Base-by-base conservation (phyloP, 2,888 invertebrate species). In the Lasioglossum oenotherae region DNA sequence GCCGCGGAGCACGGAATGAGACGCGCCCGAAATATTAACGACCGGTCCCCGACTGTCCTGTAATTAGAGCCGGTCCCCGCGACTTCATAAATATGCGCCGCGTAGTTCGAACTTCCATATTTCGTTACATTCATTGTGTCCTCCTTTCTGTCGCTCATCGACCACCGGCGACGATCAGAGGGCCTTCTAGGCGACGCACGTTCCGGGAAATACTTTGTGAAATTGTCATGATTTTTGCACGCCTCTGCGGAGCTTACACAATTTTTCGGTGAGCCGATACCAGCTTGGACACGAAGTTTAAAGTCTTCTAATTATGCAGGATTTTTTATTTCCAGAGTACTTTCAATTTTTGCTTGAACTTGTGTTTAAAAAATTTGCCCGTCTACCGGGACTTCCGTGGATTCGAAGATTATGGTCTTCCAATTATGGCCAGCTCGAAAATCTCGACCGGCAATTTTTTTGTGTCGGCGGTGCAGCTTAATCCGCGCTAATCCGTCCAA, bases 1-100 rank as follows among this genome's bases (percentile, higher is more conserved):
- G 41, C 14, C 23, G 60, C 27, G 14, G 27, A 60, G 44, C 72
- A 44, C 46, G 72, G 27, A 44, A 44, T 31, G 49, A 73, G 49
- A 73, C 73, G 46, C 49, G 73, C n/a, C 8, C 46, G 73, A 49
- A 73, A 73, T 73, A 73, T 73, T 73, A 73, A 73, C 41, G 31
- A 73, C 23, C 49, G 49, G 0, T 27, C 19, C 69, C 69, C 69
- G 27, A n/a, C 57, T 60, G 41, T 74, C 49, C 38, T n/a, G 53
- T 53, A 31, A 57, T 74, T 57, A 31, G 57, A 57, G 53, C 53
- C 53, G 53, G 35, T 57, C 38, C 27, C 53, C 57, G 23, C 49
- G 14, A 57, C 57, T 53, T 74, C 73, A 46, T 73, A 31, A 73
- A 73, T 46, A 46, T 69, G 69, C 38, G 38, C 38, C 35, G 35